phyloP scores from a whole-genome alignment of 92 coral and sea anemone genomes.

The Heliopora coerulea region DNA sequence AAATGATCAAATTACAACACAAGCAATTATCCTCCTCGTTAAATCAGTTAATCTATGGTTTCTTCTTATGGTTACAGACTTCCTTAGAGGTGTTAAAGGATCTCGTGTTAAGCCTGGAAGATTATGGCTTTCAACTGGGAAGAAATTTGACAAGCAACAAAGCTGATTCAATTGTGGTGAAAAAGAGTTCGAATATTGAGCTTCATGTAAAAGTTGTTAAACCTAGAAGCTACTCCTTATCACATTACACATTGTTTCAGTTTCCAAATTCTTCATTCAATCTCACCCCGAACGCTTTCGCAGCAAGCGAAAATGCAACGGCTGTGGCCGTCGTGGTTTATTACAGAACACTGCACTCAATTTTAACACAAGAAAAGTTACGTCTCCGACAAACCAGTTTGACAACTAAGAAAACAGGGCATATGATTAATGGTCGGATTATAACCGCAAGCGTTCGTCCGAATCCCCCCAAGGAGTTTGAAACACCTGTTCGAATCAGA shows the following conservation, averaged over 20 bases:
- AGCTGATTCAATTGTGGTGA: conserved; percentile 4
- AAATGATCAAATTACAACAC: no score
- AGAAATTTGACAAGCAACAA: conserved; percentile 1
- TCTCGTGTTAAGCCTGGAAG: conserved; percentile 4
- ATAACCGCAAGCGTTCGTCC: conserved; percentile 34
- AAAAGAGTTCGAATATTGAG: conserved; percentile 14
- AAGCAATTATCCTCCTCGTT: no score
- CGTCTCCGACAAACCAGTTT: background rate
- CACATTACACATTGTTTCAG: background rate
- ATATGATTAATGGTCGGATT: background rate
- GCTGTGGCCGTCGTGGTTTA: conserved; percentile 15
- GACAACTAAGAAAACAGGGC: no score
- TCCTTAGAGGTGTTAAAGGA: background rate
- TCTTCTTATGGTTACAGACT: background rate
- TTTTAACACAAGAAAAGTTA: background rate
- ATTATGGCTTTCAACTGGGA: conserved; percentile 29
- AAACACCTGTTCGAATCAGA: conserved; percentile 27
- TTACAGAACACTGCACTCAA: conserved; percentile 14
- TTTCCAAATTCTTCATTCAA: conserved; percentile 16
- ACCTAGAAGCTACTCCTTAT: background rate
- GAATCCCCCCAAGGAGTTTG: background rate
- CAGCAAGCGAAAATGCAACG: background rate
- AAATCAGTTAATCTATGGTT: no score
- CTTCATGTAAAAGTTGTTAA: background rate
- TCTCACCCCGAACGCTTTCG: conserved; percentile 19